phyloP scores from a whole-genome alignment of 2,888 invertebrate genomes.

The Diloba caeruleocephala region DNA sequence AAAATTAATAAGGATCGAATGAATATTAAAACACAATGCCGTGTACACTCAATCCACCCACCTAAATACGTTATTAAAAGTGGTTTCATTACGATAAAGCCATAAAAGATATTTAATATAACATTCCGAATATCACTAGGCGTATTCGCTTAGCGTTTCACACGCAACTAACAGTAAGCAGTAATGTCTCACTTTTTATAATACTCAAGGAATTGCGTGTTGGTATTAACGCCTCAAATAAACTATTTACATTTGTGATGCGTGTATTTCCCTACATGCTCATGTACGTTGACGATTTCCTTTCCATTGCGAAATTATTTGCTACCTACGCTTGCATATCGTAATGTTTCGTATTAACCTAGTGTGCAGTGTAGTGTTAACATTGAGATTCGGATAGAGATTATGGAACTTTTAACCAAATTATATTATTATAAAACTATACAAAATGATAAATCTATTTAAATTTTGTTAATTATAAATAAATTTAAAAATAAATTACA shows the following conservation, averaged over 20 bases:
- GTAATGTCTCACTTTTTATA: constrained; percentile 59
- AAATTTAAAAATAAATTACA: too few relatives aligned
- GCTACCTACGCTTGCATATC: constrained; percentile 50
- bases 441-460: constrained; percentile 13
- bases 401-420: constrained; percentile 32
- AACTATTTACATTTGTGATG: constrained; percentile 56
- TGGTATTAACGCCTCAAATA: constrained; percentile 57
- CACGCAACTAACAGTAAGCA: constrained; percentile 61
- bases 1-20: not conserved
- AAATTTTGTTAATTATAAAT: not conserved
- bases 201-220: constrained; percentile 60
- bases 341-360: constrained; percentile 44
- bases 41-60: constrained; percentile 9
- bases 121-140: constrained; percentile 56
- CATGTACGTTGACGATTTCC: constrained; percentile 64
- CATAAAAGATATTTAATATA: constrained; percentile 54
- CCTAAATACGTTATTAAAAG: constrained; percentile 34
- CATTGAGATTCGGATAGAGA: constrained; percentile 38
- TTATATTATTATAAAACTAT: constrained; percentile 20
- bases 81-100: constrained; percentile 36
- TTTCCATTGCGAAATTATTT: constrained; percentile 67
- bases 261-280: constrained; percentile 63
- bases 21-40: constrained; percentile 8
- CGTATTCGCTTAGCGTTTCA: constrained; percentile 57
- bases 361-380: constrained; percentile 34